Evolutionary conservation across 2,113 vertebrate species (phyloP), one percentile per base, ranked within the genome.

Genomic region (Bucco capensis): DNA sequence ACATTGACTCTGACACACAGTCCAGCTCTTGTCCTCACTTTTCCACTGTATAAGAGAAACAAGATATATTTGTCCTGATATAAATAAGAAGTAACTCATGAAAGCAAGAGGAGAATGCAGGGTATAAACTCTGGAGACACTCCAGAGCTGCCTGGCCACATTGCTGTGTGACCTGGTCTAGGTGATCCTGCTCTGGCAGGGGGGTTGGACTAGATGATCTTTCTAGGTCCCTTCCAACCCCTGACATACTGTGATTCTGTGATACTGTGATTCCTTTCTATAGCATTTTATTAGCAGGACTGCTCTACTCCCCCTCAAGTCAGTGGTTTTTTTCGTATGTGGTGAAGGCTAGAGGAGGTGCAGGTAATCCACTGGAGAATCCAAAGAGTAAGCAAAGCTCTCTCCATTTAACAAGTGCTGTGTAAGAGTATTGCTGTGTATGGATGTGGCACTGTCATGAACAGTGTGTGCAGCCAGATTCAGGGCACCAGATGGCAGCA

Each of bases 401-500:
- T 57, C 30, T 23, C 22, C 44, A 2, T 47, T 9, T 5, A 9
- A 6, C 6, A 0, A 22, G 4, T 2, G 9, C 9, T 1, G 0
- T 1, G 12, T 0, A 19, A 27, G 15, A 40, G 8, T 14, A 1
- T 3, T 1, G 3, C 50, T 3, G 50, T 0, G 37, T 6, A 7
- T 28, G 0, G 27, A 7, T 5, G 38, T n/a, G 1, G 15, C 31
- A 27, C 53, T 11, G 0, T 40, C 19, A 14, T 1, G 5, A n/a
- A 6, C 6, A 1, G 7, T 15, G 47, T 19, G 90, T 44, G 83
- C 60, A 60, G 86, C 53, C 7, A 6, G 66, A 14, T 47, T 35
- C 18, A 1, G 51, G 44, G 91, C 96, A 95, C 28, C 96, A 97
- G 96, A 69, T 92, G 96, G 96, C 96, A 93, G 94, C 94, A 96